Base-by-base conservation (phyloP, 2,113 vertebrate genomes). In the Etheostoma spectabile region DNA sequence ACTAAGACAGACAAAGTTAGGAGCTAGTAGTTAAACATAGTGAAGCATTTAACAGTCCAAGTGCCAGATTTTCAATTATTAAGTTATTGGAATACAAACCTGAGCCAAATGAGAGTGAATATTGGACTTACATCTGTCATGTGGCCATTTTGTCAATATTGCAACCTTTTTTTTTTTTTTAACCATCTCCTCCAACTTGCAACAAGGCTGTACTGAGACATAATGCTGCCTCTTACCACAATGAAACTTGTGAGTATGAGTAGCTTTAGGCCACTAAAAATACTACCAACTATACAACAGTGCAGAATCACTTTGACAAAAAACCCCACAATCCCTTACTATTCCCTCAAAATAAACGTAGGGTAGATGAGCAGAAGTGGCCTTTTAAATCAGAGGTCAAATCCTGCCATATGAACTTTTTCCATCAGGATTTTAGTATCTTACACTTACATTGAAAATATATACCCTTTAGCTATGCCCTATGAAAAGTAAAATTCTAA, bases 401-500 rank as follows among this genome's bases (percentile, higher is more conserved):
- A 18, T 18, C 21, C 16, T 35, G 53, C 42, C 53, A 64, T 46
- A 57, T 63, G 1, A 82, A 33, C 10, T 15, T 71, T 57, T 48
- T 16, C 42, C 27, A 49, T 65, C 66, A 63, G 49, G 42, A 67
- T 66, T 83, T 80, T 74, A 51, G 33, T 45, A 45, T 38, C 61
- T 63, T 51, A 71, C 4, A 38, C 48, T 53, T 49, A 6, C 19
- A 65, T 35, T 73, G 19, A 74, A 85, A 56, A 85, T 33, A 59
- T 18, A 80, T 21, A 68, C 62, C 62, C 67, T 55, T 46, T n/a
- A 76, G 63, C 72, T 38, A 21, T 10, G 38, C 11, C 42, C 22
- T 12, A 1, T 6, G 62, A 78, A 83, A 83, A 80, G 49, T 66
- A 57, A 24, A 45, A 83, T 78, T 84, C 64, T 19, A n/a, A 86